phyloP scores from a whole-genome alignment of 1,140 invertebrate genomes.

The Anastrepha ludens region DNA sequence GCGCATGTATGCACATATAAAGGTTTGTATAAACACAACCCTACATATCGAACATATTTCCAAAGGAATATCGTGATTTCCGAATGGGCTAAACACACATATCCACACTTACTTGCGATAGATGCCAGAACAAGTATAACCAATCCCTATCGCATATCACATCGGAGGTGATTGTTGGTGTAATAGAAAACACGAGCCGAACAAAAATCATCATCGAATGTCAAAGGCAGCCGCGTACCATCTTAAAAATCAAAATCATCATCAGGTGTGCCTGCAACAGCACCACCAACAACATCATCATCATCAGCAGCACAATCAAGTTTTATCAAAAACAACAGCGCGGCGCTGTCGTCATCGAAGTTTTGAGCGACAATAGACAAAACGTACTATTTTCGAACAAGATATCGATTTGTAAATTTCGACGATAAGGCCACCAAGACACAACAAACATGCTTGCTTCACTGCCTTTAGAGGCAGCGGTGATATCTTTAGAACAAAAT shows the following conservation, averaged over 20 bases:
- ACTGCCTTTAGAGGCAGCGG: background rate
- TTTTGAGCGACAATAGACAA: background rate
- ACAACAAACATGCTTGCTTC: background rate
- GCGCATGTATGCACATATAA: background rate
- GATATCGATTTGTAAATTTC: constrained; percentile 55
- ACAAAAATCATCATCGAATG: background rate
- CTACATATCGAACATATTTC: no score
- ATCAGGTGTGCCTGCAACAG: background rate
- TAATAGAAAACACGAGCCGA: background rate
- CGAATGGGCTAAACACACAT: no score
- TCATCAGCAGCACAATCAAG: background rate
- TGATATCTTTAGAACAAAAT: no score
- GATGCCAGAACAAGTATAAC: background rate
- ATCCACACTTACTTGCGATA: background rate
- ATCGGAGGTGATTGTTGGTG: background rate
- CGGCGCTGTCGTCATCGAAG: background rate
- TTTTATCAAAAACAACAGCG: background rate
- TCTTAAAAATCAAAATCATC: background rate
- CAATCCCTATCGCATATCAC: background rate
- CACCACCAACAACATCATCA: background rate
- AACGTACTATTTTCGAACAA: constrained; percentile 33
- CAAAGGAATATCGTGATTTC: no score
- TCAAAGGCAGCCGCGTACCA: background rate
- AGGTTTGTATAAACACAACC: no score
- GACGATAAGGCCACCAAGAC: constrained; percentile 36